phyloP scores from a whole-genome alignment of 2,797 vertebrate species.

The Cuculus canorus region DNA sequence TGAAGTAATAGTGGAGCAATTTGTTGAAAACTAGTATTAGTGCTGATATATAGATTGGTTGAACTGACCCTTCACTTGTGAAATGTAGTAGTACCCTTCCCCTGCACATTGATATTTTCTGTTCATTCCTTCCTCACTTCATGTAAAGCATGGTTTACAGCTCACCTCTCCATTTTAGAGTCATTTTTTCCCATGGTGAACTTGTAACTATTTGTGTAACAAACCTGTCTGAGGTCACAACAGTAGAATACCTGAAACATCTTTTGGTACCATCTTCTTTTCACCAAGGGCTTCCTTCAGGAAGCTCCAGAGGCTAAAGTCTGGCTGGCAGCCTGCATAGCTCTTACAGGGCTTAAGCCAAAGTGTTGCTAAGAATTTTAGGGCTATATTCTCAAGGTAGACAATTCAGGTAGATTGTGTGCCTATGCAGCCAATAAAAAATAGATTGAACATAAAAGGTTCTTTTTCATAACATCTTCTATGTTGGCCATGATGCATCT shows the following conservation, averaged over 20 bases:
- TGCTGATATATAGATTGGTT: neutral
- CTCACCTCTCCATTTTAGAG: neutral
- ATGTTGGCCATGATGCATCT: neutral
- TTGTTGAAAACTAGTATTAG: neutral
- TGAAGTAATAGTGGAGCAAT: neutral
- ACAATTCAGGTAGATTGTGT: neutral
- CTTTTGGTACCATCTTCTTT: neutral
- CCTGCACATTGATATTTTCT: neutral
- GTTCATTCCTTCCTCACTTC: neutral
- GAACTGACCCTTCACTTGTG: neutral
- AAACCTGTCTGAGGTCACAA: neutral
- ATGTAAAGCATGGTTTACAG: neutral
- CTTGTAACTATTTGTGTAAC: neutral
- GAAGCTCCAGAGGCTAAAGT: neutral
- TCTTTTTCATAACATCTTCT: neutral
- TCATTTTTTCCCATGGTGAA: neutral
- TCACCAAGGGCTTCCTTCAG: neutral
- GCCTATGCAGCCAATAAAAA: neutral
- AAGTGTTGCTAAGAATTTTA: neutral
- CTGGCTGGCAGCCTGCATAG: neutral
- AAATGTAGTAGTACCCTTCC: neutral
- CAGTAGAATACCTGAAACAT: neutral
- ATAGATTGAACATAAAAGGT: neutral
- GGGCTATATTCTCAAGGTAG: neutral
- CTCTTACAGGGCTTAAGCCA: neutral